Evolutionary conservation across 2,888 invertebrate species (phyloP).

Genomic region (Choreutis nemorana): DNA sequence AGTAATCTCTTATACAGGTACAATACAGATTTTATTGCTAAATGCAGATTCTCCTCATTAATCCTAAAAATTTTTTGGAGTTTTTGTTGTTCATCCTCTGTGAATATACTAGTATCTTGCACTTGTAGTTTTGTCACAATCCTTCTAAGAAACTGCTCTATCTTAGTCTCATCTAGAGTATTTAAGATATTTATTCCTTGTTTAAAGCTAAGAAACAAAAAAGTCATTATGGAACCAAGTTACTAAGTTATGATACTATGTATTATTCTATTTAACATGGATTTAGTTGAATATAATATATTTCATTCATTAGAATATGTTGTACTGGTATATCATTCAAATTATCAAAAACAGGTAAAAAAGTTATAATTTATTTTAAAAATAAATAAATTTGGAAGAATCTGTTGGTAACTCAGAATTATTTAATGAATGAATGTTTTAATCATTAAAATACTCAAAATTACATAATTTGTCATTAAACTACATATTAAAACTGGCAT

Average conservation of each 20-base stretch:
- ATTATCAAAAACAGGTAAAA: background rate
- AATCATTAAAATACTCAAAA: too few species aligned
- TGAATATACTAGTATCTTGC: constrained; percentile 42
- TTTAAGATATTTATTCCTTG: constrained; percentile 41
- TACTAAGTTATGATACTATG: background rate
- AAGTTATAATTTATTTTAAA: background rate
- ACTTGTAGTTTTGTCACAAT: constrained; percentile 39
- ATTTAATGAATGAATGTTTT: too few species aligned
- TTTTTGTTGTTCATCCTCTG: constrained; percentile 38
- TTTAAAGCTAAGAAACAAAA: constrained; percentile 30
- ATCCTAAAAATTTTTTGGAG: constrained; percentile 43
- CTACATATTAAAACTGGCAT: too few species aligned
- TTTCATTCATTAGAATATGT: constrained; percentile 1
- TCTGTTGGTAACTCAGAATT: too few species aligned
- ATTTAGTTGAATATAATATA: background rate
- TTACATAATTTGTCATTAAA: too few species aligned
- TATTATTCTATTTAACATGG: background rate
- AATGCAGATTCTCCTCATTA: constrained; percentile 27
- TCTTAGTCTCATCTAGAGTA: constrained; percentile 37
- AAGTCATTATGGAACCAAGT: constrained; percentile 4
- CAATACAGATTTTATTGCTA: constrained; percentile 40
- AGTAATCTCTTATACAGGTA: constrained; percentile 42
- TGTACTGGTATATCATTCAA: background rate
- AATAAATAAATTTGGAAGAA: too few species aligned
- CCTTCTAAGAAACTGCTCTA: constrained; percentile 45